Conservation (phyloP, 2,113 vertebrate genomes). For the Thermophis baileyi region DNA sequence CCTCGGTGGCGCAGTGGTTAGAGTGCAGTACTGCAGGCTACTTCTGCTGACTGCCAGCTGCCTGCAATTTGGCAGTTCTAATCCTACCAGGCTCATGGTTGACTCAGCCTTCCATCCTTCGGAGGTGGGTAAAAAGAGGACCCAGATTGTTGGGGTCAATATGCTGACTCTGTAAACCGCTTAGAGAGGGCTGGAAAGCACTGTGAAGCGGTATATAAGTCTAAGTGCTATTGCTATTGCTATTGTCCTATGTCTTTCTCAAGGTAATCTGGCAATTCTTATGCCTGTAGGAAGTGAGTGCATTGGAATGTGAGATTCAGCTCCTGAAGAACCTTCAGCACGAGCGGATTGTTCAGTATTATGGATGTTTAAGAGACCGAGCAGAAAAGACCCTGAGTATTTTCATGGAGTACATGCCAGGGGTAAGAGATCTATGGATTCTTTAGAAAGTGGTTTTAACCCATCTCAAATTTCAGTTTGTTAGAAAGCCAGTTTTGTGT, state of each 20-base stretch:
- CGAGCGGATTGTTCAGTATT: slow-evolving; percentile 93
- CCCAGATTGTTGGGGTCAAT: no score
- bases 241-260: background rate
- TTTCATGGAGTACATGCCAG: slow-evolving; percentile 98
- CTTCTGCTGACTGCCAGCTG: no score
- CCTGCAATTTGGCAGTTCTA: no score
- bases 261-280: slow-evolving; percentile 20
- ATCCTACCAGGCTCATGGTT: no score
- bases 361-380: slow-evolving; percentile 87
- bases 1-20: no score
- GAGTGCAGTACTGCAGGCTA: no score
- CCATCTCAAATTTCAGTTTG: background rate
- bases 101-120: no score
- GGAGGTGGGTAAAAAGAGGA: no score
- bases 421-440: slow-evolving; percentile 71
- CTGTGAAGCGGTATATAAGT: no score
- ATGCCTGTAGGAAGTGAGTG: slow-evolving; percentile 85
- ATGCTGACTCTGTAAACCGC: no score
- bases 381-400: slow-evolving; percentile 91
- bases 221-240: no score
- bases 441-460: background rate
- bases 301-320: slow-evolving; percentile 95
- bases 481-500: background rate
- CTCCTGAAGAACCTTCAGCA: slow-evolving; percentile 93
- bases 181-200: no score